Conservation (phyloP, 1,140 invertebrate species). For the Caenorhabditis briggsae region DNA sequence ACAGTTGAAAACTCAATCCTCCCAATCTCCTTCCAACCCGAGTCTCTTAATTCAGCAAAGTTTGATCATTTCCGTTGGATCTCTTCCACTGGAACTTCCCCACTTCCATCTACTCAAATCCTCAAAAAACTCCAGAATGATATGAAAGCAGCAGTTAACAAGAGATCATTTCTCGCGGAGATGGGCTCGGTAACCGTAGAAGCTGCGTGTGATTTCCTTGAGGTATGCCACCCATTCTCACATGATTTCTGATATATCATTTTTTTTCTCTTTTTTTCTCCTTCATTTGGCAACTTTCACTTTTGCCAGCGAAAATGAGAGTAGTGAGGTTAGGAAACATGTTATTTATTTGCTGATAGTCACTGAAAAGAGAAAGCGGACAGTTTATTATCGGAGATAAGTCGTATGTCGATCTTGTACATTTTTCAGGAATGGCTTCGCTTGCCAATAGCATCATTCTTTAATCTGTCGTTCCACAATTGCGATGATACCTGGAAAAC, state of each 20-base stretch:
- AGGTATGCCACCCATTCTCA: neutral
- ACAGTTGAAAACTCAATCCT: slow-evolving; percentile 20
- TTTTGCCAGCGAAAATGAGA: no score
- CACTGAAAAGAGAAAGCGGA: slow-evolving; percentile 30
- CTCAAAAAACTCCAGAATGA: slow-evolving; percentile 20
- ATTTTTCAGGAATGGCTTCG: slow-evolving; percentile 43
- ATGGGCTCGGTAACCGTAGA: slow-evolving; percentile 20
- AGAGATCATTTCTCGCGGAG: slow-evolving; percentile 7
- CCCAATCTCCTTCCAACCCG: neutral
- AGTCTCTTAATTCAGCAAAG: neutral
- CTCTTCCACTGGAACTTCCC: neutral
- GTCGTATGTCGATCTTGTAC: neutral
- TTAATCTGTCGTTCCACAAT: slow-evolving; percentile 54
- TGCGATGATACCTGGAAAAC: slow-evolving; percentile 56
- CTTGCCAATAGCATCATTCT: slow-evolving; percentile 50
- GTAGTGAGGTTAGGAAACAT: neutral
- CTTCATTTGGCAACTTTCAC: slow-evolving; percentile 48
- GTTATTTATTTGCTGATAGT: slow-evolving; percentile 56
- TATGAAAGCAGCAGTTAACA: slow-evolving; percentile 27
- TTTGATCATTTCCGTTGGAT: slow-evolving; percentile 46
- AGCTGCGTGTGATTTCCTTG: slow-evolving; percentile 16
- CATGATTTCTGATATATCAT: slow-evolving; percentile 15
- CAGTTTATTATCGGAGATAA: slow-evolving; percentile 41
- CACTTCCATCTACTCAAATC: neutral
- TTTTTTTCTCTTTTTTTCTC: no score